Evolutionary conservation across 2,888 invertebrate genomes (phyloP), one percentile per base, ranked within the genome.

Genomic region (Lycophotia porphyrea): DNA sequence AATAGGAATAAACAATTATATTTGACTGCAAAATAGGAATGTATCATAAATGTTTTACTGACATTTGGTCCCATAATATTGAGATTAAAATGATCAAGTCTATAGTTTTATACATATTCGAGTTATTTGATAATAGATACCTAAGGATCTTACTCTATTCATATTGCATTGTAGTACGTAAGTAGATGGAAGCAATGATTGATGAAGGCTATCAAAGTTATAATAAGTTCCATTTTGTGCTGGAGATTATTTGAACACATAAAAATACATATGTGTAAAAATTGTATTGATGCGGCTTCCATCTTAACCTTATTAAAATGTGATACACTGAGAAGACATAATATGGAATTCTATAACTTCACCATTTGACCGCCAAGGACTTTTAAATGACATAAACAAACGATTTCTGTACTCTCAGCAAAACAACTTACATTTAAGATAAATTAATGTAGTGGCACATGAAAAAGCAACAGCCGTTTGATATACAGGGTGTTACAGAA

Each of bases 31-130:
- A 9, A 58, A 13, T 70, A 74, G 52, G 78, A 82, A 84, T 81
- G 68, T 67, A 49, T 60, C 36, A 44, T 34, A 31, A 21, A 60
- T 52, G 69, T 55, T 76, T 58, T 47, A 76, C 58, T 80, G 58
- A 52, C 31, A 60, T 27, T 74, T 83, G 77, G 82, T 75, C 81
- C 79, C 74, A 47, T 63, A 65, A 44, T 69, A 65, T 71, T 75
- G 86, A 83, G 80, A 79, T 81, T 85, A 27, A 63, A 71, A 72
- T 31, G 47, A 75, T 72, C 63, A 67, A 78, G 74, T 78, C 61
- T 73, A 69, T 55, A 71, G 31, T 64, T 78, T 66, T 11, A 63
- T 39, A 31, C 39, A 76, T 67, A 80, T 83, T 83, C 79, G 69
- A 84, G 39, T 67, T 74, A 74, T 83, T 81, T 63, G 18, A 34